Base-by-base conservation (phyloP, 2,888 invertebrate species). In the Cremastinae sp. region DNA sequence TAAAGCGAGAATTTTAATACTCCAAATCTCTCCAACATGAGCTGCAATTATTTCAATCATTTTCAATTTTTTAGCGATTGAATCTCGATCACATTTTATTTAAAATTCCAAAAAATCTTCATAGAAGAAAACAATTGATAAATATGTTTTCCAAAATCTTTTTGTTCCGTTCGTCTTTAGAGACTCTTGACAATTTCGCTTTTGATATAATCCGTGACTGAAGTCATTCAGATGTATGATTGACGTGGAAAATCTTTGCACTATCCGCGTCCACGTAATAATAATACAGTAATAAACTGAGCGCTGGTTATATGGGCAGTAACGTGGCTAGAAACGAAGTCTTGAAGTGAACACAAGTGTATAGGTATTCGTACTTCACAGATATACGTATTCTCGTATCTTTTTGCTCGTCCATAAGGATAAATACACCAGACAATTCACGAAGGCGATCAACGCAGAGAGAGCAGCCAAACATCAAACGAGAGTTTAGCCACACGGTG, bases 271-370 rank as follows among this genome's bases (percentile, higher is more conserved):
- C 62, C 68, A 74, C 71, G 78, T 80, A 80, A 80, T 80, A 28
- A 28, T 28, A 78, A 79, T 78, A 79, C 74, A 74, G 77, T 69
- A 76, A 78, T 75, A 78, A 80, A 80, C 74, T 66, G 75, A 75
- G 72, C 77, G 77, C 28, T 5, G 78, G 79, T 74, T 78, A 73
- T 73, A 56, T 5, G 28, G 28, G 28, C 66, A 49, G 78, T 76
- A 55, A 66, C 53, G 61, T 59, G 28, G 28, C 28, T 75, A 58
- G 71, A 75, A 71, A 65, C 41, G 47, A n/a, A n/a, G 70, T 58
- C 18, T 51, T 12, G 10, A 49, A 37, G 47, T 12, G 41, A 8
- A 69, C 51, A 16, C 53, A 56, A 20, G 65, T 65, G 56, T 62
- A 75, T 69, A 47, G 16, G 8, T 35, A 18, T n/a, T 8, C 12